Base-by-base conservation (phyloP, 1,140 invertebrate genomes). In the Scaptomyza montana region DNA sequence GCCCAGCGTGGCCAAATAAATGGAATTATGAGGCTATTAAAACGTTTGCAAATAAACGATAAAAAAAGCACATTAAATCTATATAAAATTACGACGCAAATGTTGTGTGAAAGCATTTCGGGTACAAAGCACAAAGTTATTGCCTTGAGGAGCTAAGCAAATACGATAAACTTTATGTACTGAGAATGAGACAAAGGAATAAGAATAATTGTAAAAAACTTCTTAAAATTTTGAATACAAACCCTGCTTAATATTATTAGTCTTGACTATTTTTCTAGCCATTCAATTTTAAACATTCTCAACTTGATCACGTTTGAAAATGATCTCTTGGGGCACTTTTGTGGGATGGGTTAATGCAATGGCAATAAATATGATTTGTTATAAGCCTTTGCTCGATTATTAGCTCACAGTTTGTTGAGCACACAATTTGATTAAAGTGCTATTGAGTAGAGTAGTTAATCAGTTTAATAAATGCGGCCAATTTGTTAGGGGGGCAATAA, bases 11-110 rank as follows among this genome's bases (percentile, higher is more conserved):
- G 59, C 43, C 47, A 69, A 66, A 85, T 64, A 77, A 67, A 77
- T 49, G 46, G 61, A 64, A 72, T 63, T 87, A 74, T 67, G 67
- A 55, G 78, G 56, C 74, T 57, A 86, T 85, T 81, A 81, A 87
- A 78, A 39, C 62, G 65, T 70, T 74, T 47, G 63, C 56, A 67
- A 65, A 84, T 68, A 74, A 43, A 72, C 51, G 64, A 65, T 85
- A 80, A 68, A 69, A 59, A 36, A 74, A 56, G 54, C 57, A 70
- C 77, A 80, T 84, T 50, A 77, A 67, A 77, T 36, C 33, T 36
- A 36, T 59, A 60, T 65, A 50, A 66, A 66, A 66, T 54, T 41
- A 72, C 47, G 61, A 75, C 66, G 60, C 16, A 69, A 69, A 66
- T 72, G 55, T 61, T n/a, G 51, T 55, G 54, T 33, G 41, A 55